phyloP scores from a whole-genome alignment of 1,140 invertebrate genomes.

The Anoplolepis gracilipes region DNA sequence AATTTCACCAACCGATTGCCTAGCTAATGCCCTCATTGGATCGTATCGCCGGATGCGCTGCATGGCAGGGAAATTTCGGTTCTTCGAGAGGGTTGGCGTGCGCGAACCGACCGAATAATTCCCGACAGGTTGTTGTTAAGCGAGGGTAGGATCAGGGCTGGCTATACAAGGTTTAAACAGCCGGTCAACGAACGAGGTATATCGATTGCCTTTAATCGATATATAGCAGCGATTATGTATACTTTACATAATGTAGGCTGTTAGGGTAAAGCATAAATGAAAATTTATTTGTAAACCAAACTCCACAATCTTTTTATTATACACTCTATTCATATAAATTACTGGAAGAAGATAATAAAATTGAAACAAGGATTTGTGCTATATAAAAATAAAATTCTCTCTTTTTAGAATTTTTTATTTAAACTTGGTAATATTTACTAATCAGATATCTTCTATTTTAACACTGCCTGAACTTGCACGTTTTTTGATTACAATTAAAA shows the following conservation, averaged over 20 bases:
- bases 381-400: conserved; percentile 9
- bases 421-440: not conserved
- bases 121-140: conserved; percentile 61
- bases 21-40: conserved; percentile 51
- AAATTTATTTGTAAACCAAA: not conserved
- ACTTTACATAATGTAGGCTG: not conserved
- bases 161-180: not conserved
- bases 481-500: conserved; percentile 15
- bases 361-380: not conserved
- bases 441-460: not conserved
- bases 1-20: conserved; percentile 60
- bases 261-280: not conserved
- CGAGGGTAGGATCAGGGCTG: not conserved
- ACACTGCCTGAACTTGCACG: not conserved
- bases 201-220: not conserved
- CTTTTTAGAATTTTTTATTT: not conserved
- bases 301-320: not conserved
- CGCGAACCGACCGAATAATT: conserved; percentile 57
- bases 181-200: not conserved
- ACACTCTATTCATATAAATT: not conserved
- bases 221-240: not conserved
- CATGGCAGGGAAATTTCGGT: conserved; percentile 63
- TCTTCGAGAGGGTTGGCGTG: conserved; percentile 53
- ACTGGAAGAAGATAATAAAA: not conserved
- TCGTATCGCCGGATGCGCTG: conserved; percentile 32